Percentiles rank a stretch among this genome's conserved stretches.
These are phyloP conservation scores for Acholoe squamosa DNA, from an alignment of 2,888 invertebrate species.

Conservation along the genomic window DNA sequence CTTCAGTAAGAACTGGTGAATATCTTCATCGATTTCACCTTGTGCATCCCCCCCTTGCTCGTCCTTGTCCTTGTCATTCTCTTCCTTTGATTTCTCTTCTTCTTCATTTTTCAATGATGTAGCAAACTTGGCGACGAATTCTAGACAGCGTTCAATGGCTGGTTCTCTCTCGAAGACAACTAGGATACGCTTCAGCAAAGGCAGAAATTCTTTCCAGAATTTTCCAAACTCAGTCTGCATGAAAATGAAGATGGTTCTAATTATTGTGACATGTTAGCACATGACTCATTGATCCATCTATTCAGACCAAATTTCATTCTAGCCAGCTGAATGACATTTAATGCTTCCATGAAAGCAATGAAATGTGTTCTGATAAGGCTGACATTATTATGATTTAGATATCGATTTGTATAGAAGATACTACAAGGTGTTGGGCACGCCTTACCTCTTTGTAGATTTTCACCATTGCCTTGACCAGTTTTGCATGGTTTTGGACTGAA, in stretches of 20 bases:
- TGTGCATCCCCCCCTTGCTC: constrained; percentile 52
- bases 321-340: neutral
- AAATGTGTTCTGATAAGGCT: neutral
- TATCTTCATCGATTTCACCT: constrained; percentile 83
- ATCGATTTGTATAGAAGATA: neutral
- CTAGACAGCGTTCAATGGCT: constrained; percentile 88
- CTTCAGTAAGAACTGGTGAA: constrained; percentile 85
- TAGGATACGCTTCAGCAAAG: constrained; percentile 87
- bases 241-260: constrained; percentile 23
- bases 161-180: constrained; percentile 88
- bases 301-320: neutral
- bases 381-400: neutral
- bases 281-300: neutral
- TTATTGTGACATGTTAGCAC: neutral
- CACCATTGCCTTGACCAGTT: constrained; percentile 75
- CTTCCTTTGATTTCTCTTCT: neutral
- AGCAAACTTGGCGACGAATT: constrained; percentile 89
- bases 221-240: constrained; percentile 85
- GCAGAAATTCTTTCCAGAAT: constrained; percentile 88
- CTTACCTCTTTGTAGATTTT: constrained; percentile 69
- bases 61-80: neutral
- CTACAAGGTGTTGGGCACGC: too few species aligned
- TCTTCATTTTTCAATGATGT: constrained; percentile 84
- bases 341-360: neutral
- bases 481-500: constrained; percentile 77